Evolutionary conservation across 2,888 invertebrate genomes (phyloP), one percentile per base, ranked within the genome.

Genomic region (Epinotia ramella): DNA sequence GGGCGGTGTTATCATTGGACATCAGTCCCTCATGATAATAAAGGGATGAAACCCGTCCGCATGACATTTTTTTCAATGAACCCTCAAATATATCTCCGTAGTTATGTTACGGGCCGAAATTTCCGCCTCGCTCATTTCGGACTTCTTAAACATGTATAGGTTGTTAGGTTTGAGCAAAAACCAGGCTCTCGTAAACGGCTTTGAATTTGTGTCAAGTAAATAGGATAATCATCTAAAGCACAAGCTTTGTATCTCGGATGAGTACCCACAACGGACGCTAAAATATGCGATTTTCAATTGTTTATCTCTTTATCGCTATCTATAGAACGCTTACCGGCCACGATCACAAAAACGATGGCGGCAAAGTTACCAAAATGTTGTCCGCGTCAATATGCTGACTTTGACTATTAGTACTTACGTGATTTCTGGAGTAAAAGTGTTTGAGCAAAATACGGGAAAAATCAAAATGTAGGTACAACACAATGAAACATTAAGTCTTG

Each of bases 1-100:
- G 78, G 81, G 79, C 82, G 81, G 84, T 84, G 84, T 85, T 80
- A 80, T 81, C 80, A 78, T 83, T 79, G 84, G 79, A 82, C 85
- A 88, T 89, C 88, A 85, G 85, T 83, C 86, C 86, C 84, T 86
- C 87, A 87, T 82, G 87, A 88, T 87, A 89, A 87, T 88, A 89
- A 89, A 89, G 87, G 88, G 84, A 84, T 83, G 79, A 81, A 78
- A 79, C 81, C 83, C 78, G 82, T 80, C 84, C 83, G 82, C 80
- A 81, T 80, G 82, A 84, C 88, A 84, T 88, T 90, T 89, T 88
- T 89, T 90, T 89, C 89, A 90, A 90, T 90, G 87, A 87, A 87
- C 84, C 87, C 84, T 84, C 85, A 80, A 80, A 89, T 76, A 79
- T 73, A 74, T 77, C 71, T 77, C 60, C 64, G 46, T 56, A 56